A percentile compares a stretch with the other conserved stretches of the same genome.
These are phyloP conservation scores for Hypocryptadius cinnamomeus DNA, from an alignment of 2,113 vertebrate species.

Conservation along the genomic window DNA sequence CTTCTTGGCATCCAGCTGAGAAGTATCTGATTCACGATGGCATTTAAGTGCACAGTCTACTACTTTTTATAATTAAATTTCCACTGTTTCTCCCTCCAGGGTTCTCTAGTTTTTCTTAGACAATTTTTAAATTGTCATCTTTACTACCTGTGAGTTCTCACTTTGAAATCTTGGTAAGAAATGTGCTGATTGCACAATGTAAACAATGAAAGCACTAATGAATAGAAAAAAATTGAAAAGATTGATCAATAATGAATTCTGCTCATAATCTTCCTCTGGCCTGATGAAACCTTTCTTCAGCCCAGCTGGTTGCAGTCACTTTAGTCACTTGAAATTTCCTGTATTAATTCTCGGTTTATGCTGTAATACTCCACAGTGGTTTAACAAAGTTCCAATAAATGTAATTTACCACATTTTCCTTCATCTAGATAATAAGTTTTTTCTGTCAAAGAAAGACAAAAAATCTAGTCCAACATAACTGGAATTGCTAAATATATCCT, in stretches of 20 bases:
- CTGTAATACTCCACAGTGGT: neutral
- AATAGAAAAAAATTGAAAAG: neutral
- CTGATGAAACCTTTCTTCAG: constrained; percentile 3
- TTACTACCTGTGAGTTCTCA: neutral
- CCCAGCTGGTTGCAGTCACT: neutral
- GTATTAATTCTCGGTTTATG: neutral
- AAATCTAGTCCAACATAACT: neutral
- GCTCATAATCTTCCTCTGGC: neutral
- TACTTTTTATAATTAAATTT: neutral
- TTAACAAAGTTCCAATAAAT: neutral
- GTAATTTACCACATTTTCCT: neutral
- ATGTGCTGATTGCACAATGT: neutral
- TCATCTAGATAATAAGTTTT: neutral
- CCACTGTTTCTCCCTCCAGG: neutral
- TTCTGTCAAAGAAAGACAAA: neutral
- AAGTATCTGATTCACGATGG: neutral
- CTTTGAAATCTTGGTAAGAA: neutral
- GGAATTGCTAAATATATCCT: neutral
- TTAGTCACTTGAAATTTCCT: constrained; percentile 10
- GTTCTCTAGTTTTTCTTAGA: neutral
- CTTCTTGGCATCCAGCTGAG: neutral
- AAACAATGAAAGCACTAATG: neutral
- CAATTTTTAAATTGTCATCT: neutral
- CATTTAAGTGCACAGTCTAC: neutral
- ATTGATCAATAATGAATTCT: neutral